Base-by-base conservation (phyloP, 23 tunicate genomes). In the Styela plicata region DNA sequence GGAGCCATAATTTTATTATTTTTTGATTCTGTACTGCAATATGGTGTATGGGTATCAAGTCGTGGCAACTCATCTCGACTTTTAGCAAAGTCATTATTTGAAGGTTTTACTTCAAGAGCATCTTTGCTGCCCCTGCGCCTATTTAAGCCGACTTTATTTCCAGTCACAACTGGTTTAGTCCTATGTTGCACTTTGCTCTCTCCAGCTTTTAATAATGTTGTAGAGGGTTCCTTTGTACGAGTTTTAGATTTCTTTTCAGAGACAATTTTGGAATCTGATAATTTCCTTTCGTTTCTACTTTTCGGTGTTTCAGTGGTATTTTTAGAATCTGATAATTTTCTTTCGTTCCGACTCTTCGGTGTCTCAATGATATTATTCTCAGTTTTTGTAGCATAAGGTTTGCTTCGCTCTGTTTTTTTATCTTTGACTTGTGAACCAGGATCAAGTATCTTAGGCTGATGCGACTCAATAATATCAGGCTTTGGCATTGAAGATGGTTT, bases 401-500 rank as follows among this genome's bases (percentile, higher is more conserved):
- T 44, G 13, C 10, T 44, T 44, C 13, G 7, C 13, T 44, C 57
- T 5, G 57, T 7, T 44, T 5, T 5, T 44, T 5, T 44, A 7
- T 44, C 57, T 5, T 5, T 13, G 10, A 44, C 57, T 44, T 7
- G 57, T 71, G 18, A 16, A 3, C 18, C 32, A 7, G 74, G 7
- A 20, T 61, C 67, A 32, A 61, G 65, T 1, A 33, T 3, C n/a
- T 44, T 53, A 1, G 96, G 96, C 44, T 90, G 89, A 33, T 90
- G 85, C 1, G 96, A 85, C 33, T 85, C 88, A 33, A 90, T 90
- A 31, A 90, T 90, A 62, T 90, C 96, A 19, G 96, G 96, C 34
- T 83, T 88, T 13, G 89, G 89, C 77, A 71, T 71, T 34, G 77
- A 30, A 16, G 13, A 44, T 44, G 29, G 3, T 28, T 71, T 71